These are phyloP conservation scores for Marasmarcha lunaedactyla DNA, from an alignment of 2,888 invertebrate genomes.

Conservation along the genomic window DNA sequence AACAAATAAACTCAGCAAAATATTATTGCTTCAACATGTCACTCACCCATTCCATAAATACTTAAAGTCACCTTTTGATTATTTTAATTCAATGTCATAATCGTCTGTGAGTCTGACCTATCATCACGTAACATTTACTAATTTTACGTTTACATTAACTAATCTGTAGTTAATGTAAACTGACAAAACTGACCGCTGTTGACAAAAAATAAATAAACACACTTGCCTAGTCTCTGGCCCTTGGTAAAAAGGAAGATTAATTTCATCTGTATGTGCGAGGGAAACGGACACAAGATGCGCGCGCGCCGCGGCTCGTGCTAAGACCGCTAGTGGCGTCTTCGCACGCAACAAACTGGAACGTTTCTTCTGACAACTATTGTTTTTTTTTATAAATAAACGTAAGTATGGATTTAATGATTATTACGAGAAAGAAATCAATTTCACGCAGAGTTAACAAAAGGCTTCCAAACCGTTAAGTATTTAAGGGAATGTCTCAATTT, in stretches of 20 bases:
- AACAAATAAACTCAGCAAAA: no score
- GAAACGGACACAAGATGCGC: slow-evolving; percentile 31
- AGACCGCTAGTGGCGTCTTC: slow-evolving; percentile 12
- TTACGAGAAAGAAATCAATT: slow-evolving; percentile 32
- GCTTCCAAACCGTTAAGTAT: neutral
- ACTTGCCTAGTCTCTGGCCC: slow-evolving; percentile 47
- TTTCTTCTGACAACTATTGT: slow-evolving; percentile 6
- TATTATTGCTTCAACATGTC: no score
- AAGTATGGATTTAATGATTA: slow-evolving; percentile 2
- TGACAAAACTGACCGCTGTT: no score
- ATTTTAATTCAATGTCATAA: no score
- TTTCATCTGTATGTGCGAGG: slow-evolving; percentile 36
- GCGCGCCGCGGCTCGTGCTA: slow-evolving; percentile 27
- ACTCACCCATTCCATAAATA: no score
- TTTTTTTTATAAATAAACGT: slow-evolving; percentile 2
- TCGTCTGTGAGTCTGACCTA: no score
- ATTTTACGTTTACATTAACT: no score
- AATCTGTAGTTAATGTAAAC: no score
- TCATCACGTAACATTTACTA: no score
- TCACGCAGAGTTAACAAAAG: slow-evolving; percentile 19
- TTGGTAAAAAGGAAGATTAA: slow-evolving; percentile 40
- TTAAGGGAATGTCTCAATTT: neutral
- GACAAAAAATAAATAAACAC: slow-evolving; percentile 11
- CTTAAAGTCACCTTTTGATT: no score
- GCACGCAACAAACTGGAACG: slow-evolving; percentile 17